Conservation (phyloP, 1,140 invertebrate species). For the Drosophila oshimai region DNA sequence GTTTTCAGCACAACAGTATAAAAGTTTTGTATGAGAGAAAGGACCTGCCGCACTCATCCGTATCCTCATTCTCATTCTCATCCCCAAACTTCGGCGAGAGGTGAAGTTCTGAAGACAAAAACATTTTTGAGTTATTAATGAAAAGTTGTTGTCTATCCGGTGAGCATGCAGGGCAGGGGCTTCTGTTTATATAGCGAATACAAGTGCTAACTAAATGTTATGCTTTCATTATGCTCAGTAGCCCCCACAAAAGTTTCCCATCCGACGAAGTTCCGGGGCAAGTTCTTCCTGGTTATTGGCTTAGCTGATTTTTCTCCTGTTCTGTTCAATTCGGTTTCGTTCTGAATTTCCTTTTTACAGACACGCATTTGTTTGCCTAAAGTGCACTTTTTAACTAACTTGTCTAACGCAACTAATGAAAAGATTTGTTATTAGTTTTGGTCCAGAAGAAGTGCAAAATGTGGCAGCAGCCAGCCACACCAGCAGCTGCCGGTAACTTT, state of each 20-base stretch:
- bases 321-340: conserved; percentile 1
- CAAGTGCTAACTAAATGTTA: conserved; percentile 79
- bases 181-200: conserved; percentile 58
- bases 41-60: conserved; percentile 6
- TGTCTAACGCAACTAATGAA: conserved; percentile 79
- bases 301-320: conserved; percentile 48
- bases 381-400: conserved; percentile 80
- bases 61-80: too few species aligned
- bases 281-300: conserved; percentile 53
- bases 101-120: conserved; percentile 69
- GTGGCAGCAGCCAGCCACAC: conserved; percentile 29
- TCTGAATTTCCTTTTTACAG: conserved; percentile 9
- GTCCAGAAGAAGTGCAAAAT: conserved; percentile 54
- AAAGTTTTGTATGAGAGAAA: conserved; percentile 15
- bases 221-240: conserved; percentile 75
- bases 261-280: conserved; percentile 25
- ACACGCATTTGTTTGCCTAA: conserved; percentile 64
- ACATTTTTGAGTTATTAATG: conserved; percentile 80
- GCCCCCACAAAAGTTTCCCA: conserved; percentile 32
- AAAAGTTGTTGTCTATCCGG: conserved; percentile 59
- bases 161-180: neutral
- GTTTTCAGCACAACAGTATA: conserved; percentile 63
- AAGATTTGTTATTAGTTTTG: conserved; percentile 78
- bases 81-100: neutral
- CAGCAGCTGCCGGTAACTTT: conserved; percentile 43